Base-by-base conservation (phyloP, 2,888 invertebrate genomes). In the Cinara cedri region DNA sequence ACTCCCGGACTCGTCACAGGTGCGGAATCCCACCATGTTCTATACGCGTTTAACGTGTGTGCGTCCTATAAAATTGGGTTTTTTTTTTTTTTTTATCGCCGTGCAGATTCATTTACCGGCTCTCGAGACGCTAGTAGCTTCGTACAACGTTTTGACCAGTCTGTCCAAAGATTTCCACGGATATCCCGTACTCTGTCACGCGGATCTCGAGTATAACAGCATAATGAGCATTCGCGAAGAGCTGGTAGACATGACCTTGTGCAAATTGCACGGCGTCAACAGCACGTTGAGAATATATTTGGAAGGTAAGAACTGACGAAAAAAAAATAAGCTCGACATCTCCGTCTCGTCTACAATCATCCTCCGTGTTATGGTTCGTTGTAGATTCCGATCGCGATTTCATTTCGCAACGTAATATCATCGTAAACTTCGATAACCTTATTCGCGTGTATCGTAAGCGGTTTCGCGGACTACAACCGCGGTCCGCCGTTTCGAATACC, bases 131-230 rank as follows among this genome's bases (percentile, higher is more conserved):
- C 86, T 95, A 80, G 89, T 91, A 82, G 93, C 92, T 1, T 91
- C 92, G 78, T 90, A 92, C 85, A 95, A 95, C 85, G 90, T 91
- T 82, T 88, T 95, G 71, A 91, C 91, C 4, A 87, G 89, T 65
- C 87, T 94, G 83, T 92, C 93, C 82, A 90, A 91, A 84, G 94
- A 94, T 85, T 94, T 94, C 86, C 92, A 93, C 83, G 94, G 94
- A 1, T 87, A 94, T 82, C 94, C 94, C 0, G 90, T 91, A 2
- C 88, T 95, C 11, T 95, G 94, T 84, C 90, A 91, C 85, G 94
- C 93, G 3, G 93, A 94, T 85, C 87, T 95, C 63, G 92, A 92
- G 3, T 89, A 91, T 84, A 95, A 95, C 85, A 89, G 90, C 84
- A 94, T 95, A 82, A 88, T 89, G 72, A 88, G 90, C 10, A 88